A percentile compares a stretch with the other conserved stretches of the same genome.
Evolutionary conservation across 2,797 vertebrate genomes (phyloP).

Genomic region (Dryobates pubescens): DNA sequence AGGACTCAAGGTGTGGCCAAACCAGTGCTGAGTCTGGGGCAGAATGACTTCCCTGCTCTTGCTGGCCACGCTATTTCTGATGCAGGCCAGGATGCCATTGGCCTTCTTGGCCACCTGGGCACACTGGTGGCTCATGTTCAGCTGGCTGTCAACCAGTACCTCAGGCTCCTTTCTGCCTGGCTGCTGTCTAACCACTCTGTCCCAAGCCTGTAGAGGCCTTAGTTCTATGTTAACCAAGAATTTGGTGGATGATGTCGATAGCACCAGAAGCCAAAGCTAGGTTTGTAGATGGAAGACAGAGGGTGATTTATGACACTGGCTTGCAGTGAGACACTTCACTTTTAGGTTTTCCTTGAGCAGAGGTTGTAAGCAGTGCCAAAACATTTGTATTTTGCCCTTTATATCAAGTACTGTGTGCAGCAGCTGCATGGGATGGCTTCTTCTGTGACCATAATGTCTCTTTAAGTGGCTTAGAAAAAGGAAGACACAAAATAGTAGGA

Average conservation of each 20-base stretch:
- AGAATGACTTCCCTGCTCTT: too few relatives aligned
- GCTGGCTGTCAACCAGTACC: too few relatives aligned
- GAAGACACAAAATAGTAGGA: not conserved
- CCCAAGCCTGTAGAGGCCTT: too few relatives aligned
- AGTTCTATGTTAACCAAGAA: not conserved
- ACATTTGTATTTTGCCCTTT: not conserved
- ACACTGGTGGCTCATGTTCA: too few relatives aligned
- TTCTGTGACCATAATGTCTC: not conserved
- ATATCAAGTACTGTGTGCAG: not conserved
- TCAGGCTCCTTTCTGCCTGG: too few relatives aligned
- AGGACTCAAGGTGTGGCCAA: too few relatives aligned
- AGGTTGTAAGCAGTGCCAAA: not conserved
- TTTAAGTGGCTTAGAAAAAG: not conserved
- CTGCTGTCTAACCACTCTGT: too few relatives aligned
- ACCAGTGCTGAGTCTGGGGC: too few relatives aligned
- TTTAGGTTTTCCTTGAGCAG: not conserved
- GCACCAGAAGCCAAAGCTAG: not conserved
- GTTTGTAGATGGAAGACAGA: not conserved
- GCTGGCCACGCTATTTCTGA: too few relatives aligned
- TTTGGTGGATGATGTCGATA: not conserved
- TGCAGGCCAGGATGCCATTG: too few relatives aligned
- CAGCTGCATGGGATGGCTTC: not conserved
- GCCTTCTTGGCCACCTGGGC: too few relatives aligned
- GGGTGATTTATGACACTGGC: not conserved
- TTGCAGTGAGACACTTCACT: not conserved